Evolutionary conservation across 2,888 invertebrate genomes (phyloP), one percentile per base, ranked within the genome.

Genomic region (Pristionchus japonicus): DNA sequence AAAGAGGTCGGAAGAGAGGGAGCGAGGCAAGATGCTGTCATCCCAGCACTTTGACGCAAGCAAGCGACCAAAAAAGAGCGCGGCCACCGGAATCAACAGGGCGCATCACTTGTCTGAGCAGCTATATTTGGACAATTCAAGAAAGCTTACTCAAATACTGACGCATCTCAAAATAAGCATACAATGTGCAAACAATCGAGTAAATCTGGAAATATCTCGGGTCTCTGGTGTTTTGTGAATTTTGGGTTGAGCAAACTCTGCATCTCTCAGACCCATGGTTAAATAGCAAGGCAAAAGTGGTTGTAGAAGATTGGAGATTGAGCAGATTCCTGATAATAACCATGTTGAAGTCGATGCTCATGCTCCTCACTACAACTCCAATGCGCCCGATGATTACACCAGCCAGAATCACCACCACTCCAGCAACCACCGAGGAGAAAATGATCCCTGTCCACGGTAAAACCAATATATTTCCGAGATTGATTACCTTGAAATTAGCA

Each of bases 371-470:
- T 27, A 85, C 40, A 20, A 43, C 87, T 0, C 67, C 85, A 40
- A 64, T 64, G 40, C 87, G 86, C 37, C 87, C 87, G 17, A 70
- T 80, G 27, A 80, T 43, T 1, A 27, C 82, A 9, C n/a, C 80
- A 13, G 43, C 52, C 31, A 3, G 87, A 43, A 86, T n/a, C 34
- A 88, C 87, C 37, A 88, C 88, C 4, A 70, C 67, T 1, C 11
- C 74, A 15, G 3, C 77, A n/a, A 88, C 49, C 20, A 34, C 61
- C 4, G 85, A 64, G 17, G 85, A 85, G 64, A 85, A 85, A 40
- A 61, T 40, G 40, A 85, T 85, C 6, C 61, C 85, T 43, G 85
- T 85, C 1, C 61, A 85, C 43, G 85, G 85, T 85, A 20, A 64
- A n/a, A n/a, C n/a, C n/a, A n/a, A n/a, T n/a, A n/a, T n/a, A n/a